Percentiles rank a stretch among this genome's conserved stretches.
phyloP scores from a whole-genome alignment of 1,140 invertebrate genomes.

The Cotesia glomerata region DNA sequence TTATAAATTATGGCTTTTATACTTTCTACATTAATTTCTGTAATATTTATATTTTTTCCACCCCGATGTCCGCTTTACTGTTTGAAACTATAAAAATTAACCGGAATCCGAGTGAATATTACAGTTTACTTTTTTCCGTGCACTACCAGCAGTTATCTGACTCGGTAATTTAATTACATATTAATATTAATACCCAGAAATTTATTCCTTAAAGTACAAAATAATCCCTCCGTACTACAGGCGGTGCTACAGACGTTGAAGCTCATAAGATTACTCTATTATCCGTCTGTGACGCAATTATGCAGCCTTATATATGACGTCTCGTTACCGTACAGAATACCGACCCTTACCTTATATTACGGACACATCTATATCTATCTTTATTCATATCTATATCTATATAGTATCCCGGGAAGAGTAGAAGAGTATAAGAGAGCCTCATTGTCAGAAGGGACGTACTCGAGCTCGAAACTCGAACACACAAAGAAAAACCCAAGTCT shows the following conservation, averaged over 20 bases:
- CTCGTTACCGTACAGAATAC: conserved; percentile 42
- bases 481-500: not conserved
- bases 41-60: too few relatives aligned
- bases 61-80: too few relatives aligned
- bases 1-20: too few relatives aligned
- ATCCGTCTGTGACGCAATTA: conserved; percentile 50
- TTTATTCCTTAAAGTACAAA: too few relatives aligned
- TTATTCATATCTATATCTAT: too few relatives aligned
- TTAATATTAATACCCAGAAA: too few relatives aligned
- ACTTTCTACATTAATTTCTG: too few relatives aligned
- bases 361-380: not conserved
- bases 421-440: not conserved
- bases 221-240: conserved; percentile 15
- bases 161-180: too few relatives aligned
- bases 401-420: conserved; percentile 7
- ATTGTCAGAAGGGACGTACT: conserved; percentile 1
- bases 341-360: not conserved
- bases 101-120: too few relatives aligned
- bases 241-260: not conserved
- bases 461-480: not conserved
- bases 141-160: too few relatives aligned
- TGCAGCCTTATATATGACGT: conserved; percentile 45
- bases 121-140: too few relatives aligned
- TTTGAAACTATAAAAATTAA: too few relatives aligned
- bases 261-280: conserved; percentile 47